These are phyloP conservation scores for Lomographa bimaculata DNA, from an alignment of 2,888 invertebrate species.

Conservation along the genomic window DNA sequence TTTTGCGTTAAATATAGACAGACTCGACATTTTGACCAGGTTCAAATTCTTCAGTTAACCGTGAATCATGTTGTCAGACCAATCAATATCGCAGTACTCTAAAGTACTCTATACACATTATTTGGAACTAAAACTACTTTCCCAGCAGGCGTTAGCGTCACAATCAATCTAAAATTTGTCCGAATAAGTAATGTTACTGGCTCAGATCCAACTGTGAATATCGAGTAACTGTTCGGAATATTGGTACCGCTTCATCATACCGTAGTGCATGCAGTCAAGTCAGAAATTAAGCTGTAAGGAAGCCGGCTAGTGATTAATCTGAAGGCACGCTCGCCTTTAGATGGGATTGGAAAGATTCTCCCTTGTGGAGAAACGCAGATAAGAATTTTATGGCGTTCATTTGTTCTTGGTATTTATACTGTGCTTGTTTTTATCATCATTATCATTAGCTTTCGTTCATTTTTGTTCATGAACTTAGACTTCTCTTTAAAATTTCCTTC, in stretches of 20 bases:
- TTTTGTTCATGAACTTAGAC: too few relatives aligned
- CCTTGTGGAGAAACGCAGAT: background rate
- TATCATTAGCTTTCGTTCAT: too few relatives aligned
- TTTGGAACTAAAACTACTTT: constrained; percentile 4
- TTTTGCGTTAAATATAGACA: too few relatives aligned
- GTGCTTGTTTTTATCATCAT: too few relatives aligned
- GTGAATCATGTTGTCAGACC: too few relatives aligned
- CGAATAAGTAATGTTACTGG: constrained; percentile 59
- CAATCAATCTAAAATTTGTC: constrained; percentile 43
- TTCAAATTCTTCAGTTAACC: too few relatives aligned
- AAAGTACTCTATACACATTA: too few relatives aligned
- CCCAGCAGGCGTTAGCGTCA: constrained; percentile 1
- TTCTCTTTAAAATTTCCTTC: too few relatives aligned
- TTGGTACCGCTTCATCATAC: constrained; percentile 43
- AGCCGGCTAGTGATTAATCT: constrained; percentile 24
- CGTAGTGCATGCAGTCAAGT: constrained; percentile 19
- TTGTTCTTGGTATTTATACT: too few relatives aligned
- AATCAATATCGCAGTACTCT: too few relatives aligned
- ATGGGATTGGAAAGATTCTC: constrained; percentile 8
- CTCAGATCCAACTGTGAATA: constrained; percentile 45
- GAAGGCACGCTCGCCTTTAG: constrained; percentile 6
- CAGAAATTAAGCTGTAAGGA: constrained; percentile 26
- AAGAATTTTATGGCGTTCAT: background rate
- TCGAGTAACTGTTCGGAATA: constrained; percentile 45
- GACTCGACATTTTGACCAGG: too few relatives aligned